Conservation (phyloP, 1,140 invertebrate species). For the Odontomachus brunneus region DNA sequence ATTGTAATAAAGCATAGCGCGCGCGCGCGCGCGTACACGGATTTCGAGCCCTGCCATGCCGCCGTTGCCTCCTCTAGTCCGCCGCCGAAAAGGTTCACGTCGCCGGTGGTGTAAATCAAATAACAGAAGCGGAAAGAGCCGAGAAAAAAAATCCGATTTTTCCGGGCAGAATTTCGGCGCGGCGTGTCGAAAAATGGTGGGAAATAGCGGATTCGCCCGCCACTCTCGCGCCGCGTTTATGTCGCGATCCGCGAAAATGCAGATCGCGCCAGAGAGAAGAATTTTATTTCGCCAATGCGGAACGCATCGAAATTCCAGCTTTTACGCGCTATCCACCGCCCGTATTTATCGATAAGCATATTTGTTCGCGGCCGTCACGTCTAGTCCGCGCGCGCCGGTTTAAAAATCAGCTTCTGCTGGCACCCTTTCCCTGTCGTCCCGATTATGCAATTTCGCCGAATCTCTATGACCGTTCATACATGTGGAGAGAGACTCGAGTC, state of each 20-base stretch:
- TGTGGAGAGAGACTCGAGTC: no score
- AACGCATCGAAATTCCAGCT: conserved; percentile 32
- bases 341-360: conserved; percentile 38
- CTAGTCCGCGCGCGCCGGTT: background rate
- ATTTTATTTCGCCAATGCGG: conserved; percentile 43
- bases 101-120: conserved; percentile 48
- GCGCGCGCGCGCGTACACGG: conserved; percentile 1
- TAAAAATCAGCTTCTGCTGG: background rate
- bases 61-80: background rate
- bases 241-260: conserved; percentile 55
- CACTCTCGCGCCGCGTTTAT: conserved; percentile 35
- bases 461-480: background rate
- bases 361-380: conserved; percentile 3
- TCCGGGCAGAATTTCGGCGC: conserved; percentile 49
- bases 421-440: background rate
- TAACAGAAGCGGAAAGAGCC: conserved; percentile 47
- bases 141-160: conserved; percentile 59
- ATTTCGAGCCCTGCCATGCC: conserved; percentile 23
- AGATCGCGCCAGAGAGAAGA: conserved; percentile 38
- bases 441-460: conserved; percentile 13
- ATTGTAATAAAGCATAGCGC: conserved; percentile 59
- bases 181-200: conserved; percentile 45
- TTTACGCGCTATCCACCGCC: background rate
- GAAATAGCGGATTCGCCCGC: conserved; percentile 40
- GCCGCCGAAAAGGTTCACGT: conserved; percentile 39